These are phyloP conservation scores for Carassius auratus DNA, from an alignment of 2,113 vertebrate species.

Conservation along the genomic window DNA sequence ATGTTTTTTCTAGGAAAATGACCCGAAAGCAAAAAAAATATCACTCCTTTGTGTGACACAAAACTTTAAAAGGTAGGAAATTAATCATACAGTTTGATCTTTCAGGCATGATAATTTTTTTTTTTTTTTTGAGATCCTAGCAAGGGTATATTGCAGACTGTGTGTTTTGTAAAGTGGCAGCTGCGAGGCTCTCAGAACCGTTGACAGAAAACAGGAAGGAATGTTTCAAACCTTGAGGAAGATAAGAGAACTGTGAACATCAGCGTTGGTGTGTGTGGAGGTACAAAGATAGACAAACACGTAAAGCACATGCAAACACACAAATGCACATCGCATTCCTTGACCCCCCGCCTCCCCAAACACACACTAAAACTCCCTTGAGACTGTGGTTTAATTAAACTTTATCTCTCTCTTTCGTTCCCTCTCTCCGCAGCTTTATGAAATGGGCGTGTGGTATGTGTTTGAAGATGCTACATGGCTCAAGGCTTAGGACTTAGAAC, in stretches of 20 bases:
- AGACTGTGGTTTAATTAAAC: constrained; percentile 39
- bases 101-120: neutral
- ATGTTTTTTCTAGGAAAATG: neutral
- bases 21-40: neutral
- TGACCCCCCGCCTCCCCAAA: neutral
- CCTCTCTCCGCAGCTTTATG: neutral
- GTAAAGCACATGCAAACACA: constrained; percentile 71
- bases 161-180: constrained; percentile 24
- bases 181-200: constrained; percentile 13
- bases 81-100: neutral
- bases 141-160: neutral
- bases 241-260: constrained; percentile 44
- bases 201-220: constrained; percentile 46
- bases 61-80: neutral
- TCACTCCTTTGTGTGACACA: neutral
- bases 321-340: constrained; percentile 70
- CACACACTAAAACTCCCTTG: constrained; percentile 25
- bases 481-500: constrained; percentile 16
- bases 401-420: neutral
- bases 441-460: neutral
- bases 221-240: constrained; percentile 43
- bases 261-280: neutral
- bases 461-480: constrained; percentile 34
- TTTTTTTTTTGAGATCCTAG: neutral
- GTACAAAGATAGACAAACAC: constrained; percentile 25